Evolutionary conservation across 2,797 vertebrate genomes (phyloP).

Genomic region (Chelmon rostratus): DNA sequence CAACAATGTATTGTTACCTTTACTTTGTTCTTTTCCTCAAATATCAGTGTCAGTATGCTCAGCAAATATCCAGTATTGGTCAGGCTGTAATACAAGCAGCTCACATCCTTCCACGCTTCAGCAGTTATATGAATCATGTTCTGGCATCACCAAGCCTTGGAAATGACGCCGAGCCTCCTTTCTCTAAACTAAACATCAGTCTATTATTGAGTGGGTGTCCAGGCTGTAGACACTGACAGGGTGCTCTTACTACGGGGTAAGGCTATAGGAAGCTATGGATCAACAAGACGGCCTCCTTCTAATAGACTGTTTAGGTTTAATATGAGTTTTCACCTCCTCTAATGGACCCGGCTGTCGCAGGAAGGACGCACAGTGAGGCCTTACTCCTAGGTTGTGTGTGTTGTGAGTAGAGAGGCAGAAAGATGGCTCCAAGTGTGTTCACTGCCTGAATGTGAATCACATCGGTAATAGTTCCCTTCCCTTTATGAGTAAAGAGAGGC

Average conservation of each 20-base stretch:
- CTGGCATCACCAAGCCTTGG: constrained; percentile 15
- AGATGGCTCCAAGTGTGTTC: constrained; percentile 42
- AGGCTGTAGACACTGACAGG: constrained; percentile 31
- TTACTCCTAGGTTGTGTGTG: constrained; percentile 33
- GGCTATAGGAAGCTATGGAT: constrained; percentile 56
- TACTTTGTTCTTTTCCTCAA: neutral
- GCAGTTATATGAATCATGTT: constrained; percentile 34
- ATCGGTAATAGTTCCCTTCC: constrained; percentile 56
- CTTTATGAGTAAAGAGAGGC: constrained; percentile 55
- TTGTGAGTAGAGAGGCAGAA: constrained; percentile 25
- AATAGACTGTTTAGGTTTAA: constrained; percentile 67
- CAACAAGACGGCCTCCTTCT: constrained; percentile 37
- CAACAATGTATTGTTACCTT: neutral
- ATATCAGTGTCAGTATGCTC: neutral
- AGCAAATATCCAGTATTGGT: constrained; percentile 4
- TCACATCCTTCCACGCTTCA: constrained; percentile 19
- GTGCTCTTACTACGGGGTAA: constrained; percentile 32
- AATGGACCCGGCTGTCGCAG: constrained; percentile 57
- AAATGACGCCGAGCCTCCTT: constrained; percentile 38
- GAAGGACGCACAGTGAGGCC: constrained; percentile 56
- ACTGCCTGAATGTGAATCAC: constrained; percentile 57
- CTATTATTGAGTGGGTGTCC: constrained; percentile 37
- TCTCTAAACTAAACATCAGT: constrained; percentile 51
- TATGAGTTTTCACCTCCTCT: constrained; percentile 71
- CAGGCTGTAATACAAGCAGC: constrained; percentile 39